Percentiles rank a stretch among this genome's conserved stretches.
phyloP scores from a whole-genome alignment of 64 coral and sea anemone genomes.

The Cladopsammia gracilis region DNA sequence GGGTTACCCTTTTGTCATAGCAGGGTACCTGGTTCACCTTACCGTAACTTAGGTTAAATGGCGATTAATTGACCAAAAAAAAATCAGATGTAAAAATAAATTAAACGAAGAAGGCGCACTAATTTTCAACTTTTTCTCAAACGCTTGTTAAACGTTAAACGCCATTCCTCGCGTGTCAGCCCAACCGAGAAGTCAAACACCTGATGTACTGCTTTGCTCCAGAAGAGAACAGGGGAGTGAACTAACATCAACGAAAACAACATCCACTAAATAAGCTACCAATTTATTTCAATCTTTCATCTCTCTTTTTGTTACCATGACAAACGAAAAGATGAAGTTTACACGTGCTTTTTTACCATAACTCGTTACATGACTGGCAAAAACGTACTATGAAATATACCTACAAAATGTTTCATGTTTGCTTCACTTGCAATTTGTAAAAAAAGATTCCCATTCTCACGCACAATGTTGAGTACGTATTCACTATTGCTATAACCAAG shows the following conservation, averaged over 20 bases:
- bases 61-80: no score
- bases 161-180: no score
- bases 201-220: no score
- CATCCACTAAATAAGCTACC: constrained; percentile 9
- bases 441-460: not conserved
- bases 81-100: no score
- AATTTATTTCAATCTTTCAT: constrained; percentile 15
- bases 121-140: no score
- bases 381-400: not conserved
- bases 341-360: not conserved
- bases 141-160: no score
- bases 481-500: not conserved
- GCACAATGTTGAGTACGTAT: not conserved
- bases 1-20: no score
- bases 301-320: not conserved
- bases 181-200: no score
- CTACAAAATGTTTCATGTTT: constrained; percentile 13
- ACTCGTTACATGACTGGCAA: not conserved
- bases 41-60: no score
- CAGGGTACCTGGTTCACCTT: no score
- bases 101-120: no score
- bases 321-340: not conserved
- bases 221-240: no score
- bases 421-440: not conserved
- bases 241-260: not conserved